A percentile compares a stretch with the other conserved stretches of the same genome.
Evolutionary conservation across 2,797 vertebrate species (phyloP).

Genomic region (Remorina albescens): DNA sequence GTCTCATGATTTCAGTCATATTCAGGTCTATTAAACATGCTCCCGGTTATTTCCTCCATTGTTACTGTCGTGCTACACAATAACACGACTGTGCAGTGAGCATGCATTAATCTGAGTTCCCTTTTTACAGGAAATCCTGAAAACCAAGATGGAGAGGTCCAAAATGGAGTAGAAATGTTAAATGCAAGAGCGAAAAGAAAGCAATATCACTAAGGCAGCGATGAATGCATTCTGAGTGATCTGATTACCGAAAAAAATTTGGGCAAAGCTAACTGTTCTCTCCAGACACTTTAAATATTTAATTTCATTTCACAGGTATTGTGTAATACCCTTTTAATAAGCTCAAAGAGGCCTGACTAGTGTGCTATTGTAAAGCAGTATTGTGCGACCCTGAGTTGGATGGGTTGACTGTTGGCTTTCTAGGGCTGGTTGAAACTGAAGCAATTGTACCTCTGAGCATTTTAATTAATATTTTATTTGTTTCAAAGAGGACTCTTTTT

Average conservation of each 20-base stretch:
- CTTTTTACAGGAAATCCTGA: constrained; percentile 91
- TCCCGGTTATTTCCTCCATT: neutral
- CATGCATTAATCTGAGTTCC: constrained; percentile 8
- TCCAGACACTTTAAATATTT: constrained; percentile 35
- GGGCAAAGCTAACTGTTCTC: constrained; percentile 42
- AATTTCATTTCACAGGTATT: constrained; percentile 38
- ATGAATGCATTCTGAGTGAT: constrained; percentile 44
- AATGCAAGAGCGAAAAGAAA: constrained; percentile 34
- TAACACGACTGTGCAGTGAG: constrained; percentile 1
- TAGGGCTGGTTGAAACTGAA: constrained; percentile 10
- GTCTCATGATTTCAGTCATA: constrained; percentile 62
- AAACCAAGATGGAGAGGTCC: constrained; percentile 96
- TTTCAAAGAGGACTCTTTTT: constrained; percentile 13
- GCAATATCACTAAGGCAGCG: constrained; percentile 43
- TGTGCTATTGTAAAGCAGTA: constrained; percentile 5
- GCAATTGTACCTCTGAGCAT: constrained; percentile 24
- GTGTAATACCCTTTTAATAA: constrained; percentile 21
- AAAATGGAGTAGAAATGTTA: constrained; percentile 92
- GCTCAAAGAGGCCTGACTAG: constrained; percentile 20
- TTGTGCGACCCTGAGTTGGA: constrained; percentile 2
- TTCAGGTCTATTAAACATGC: constrained; percentile 42
- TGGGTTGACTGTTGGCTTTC: constrained; percentile 15
- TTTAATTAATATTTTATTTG: constrained; percentile 37
- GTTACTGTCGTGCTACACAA: constrained; percentile 5
- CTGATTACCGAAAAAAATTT: constrained; percentile 59